phyloP scores from a whole-genome alignment of 2,113 vertebrate genomes.

The Lichenostomus cassidix region DNA sequence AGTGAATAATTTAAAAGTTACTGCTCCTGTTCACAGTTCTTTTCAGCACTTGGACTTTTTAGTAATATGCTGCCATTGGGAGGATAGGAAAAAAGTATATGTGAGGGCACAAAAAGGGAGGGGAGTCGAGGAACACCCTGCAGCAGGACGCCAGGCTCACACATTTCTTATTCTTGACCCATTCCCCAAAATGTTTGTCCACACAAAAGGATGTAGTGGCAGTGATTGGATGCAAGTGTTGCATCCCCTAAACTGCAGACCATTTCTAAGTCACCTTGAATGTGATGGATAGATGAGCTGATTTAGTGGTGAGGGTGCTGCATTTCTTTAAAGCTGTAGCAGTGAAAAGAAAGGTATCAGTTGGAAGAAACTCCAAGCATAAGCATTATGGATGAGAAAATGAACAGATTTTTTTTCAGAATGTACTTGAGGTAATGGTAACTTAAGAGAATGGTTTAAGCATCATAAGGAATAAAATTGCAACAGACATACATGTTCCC shows the following conservation, averaged over 20 bases:
- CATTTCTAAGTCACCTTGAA: background rate
- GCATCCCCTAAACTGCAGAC: background rate
- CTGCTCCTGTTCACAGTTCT: background rate
- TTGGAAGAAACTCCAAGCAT: background rate
- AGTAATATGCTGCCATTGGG: background rate
- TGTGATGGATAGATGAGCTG: background rate
- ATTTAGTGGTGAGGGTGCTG: background rate
- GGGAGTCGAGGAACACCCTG: background rate
- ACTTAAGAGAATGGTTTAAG: background rate
- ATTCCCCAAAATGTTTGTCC: background rate
- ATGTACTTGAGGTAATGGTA: background rate
- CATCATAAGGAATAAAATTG: background rate
- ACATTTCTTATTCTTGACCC: slow-evolving; percentile 6
- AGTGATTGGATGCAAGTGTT: background rate
- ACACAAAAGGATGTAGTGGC: background rate
- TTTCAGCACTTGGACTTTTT: background rate
- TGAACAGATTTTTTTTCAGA: background rate
- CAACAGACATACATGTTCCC: rapidly evolving
- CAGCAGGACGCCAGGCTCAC: background rate
- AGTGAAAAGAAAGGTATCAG: background rate
- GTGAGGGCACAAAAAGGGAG: background rate
- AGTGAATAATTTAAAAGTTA: background rate
- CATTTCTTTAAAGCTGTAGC: background rate
- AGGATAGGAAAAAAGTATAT: background rate
- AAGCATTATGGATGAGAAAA: background rate